Evolutionary conservation across 2,113 vertebrate genomes (phyloP), one percentile per base, ranked within the genome.

Genomic region (Pelmatolapia mariae): DNA sequence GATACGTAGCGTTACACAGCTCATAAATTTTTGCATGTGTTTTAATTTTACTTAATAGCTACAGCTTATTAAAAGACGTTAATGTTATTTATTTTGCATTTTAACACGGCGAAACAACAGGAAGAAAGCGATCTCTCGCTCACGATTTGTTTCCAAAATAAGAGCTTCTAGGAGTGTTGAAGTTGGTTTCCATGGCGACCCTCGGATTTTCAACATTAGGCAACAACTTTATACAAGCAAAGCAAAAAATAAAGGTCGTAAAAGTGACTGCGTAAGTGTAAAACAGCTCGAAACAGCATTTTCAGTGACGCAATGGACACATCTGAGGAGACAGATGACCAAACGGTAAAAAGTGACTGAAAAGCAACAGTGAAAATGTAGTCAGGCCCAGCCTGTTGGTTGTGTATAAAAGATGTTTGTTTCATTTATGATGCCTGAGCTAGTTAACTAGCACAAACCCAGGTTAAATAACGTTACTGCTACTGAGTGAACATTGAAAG

Each of bases 131-230:
- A 3, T 1, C n/a, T 86, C 2, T 45, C n/a, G 19, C 3, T 29
- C 8, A 8, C 12, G 16, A 15, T 36, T 29, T 40, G 11, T 63
- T 87, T 29, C 13, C 2, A 88, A 80, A 84, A 87, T 87, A 84
- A 89, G 82, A 80, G 54, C 18, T 12, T 43, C 40, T 7, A 1
- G 10, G 4, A 0, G 47, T 3, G 50, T 56, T 45, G 29, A 31
- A 26, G 10, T 45, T 47, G 59, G 85, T 89, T 83, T 87, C 88
- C 53, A 76, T 81, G 61, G 86, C 6, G 43, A 87, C 85, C 1
- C 1, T 13, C 50, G 59, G 54, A 59, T 80, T 73, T 89, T 68
- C 31, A 80, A 86, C 29, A 18, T 22, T 19, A 0, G 8, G 6
- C 29, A 81, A 45, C 7, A 36, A 19, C 12, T 50, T 15, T 73